Conservation (phyloP, 2,113 vertebrate species). For the Clarias gariepinus region DNA sequence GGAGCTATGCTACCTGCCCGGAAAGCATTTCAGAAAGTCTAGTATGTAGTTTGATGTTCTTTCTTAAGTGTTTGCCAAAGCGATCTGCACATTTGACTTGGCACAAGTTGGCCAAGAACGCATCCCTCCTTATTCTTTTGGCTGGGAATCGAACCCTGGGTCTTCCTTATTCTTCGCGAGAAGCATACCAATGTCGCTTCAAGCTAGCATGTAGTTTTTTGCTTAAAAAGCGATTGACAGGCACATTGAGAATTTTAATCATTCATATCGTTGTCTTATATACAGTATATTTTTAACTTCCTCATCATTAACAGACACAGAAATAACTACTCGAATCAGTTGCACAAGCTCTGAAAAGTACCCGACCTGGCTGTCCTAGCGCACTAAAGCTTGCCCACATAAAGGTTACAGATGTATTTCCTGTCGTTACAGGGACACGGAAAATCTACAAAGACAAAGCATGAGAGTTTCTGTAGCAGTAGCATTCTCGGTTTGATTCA, state of each 20-base stretch:
- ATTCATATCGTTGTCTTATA: too few relatives aligned
- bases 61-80: too few relatives aligned
- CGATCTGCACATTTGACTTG: too few relatives aligned
- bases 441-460: constrained; percentile 41
- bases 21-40: background rate
- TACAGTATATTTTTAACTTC: background rate
- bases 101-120: too few relatives aligned
- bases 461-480: constrained; percentile 34
- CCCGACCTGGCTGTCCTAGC: background rate
- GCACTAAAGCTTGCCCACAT: constrained; percentile 18
- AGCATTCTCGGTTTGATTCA: constrained; percentile 52
- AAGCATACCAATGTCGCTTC: too few relatives aligned
- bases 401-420: constrained; percentile 52
- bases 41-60: too few relatives aligned
- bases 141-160: too few relatives aligned
- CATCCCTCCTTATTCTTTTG: too few relatives aligned
- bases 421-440: constrained; percentile 43
- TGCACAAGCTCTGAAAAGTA: background rate
- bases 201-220: background rate
- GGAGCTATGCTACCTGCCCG: background rate
- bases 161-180: too few relatives aligned
- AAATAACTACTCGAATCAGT: background rate
- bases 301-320: background rate
- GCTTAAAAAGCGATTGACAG: too few relatives aligned
- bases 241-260: too few relatives aligned